Percentiles rank a stretch among this genome's conserved stretches.
phyloP scores from a whole-genome alignment of 1,140 invertebrate species.

The Ectropis grisescens region DNA sequence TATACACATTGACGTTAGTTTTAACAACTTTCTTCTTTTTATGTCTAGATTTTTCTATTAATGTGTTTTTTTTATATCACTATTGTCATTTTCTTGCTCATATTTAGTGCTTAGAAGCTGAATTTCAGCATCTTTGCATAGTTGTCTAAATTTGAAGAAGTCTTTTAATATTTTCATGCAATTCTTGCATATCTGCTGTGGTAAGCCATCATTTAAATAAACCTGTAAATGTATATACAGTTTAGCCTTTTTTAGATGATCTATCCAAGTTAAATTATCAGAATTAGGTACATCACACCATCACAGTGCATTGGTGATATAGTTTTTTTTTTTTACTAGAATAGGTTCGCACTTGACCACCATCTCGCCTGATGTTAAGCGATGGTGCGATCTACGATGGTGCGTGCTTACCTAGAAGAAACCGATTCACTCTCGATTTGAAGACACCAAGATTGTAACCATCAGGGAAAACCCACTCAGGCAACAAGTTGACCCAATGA shows the following conservation, averaged over 20 bases:
- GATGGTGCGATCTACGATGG: no score
- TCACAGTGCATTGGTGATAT: neutral
- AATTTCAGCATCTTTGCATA: conserved; percentile 11
- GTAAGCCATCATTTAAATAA: conserved; percentile 34
- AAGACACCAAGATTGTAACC: no score
- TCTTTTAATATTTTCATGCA: conserved; percentile 10
- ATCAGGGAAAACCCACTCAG: no score
- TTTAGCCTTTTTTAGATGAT: neutral
- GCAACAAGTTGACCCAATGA: no score
- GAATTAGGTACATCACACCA: neutral
- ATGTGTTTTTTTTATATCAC: neutral
- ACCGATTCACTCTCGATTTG: no score
- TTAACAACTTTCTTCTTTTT: no score
- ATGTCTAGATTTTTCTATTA: no score
- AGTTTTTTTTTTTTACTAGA: neutral
- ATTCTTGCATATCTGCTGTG: conserved; percentile 18
- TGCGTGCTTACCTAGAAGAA: no score
- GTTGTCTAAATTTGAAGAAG: conserved; percentile 13
- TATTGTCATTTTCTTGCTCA: neutral
- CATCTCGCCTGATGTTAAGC: no score
- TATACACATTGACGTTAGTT: no score
- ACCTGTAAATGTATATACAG: conserved; percentile 17
- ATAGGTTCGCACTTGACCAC: no score
- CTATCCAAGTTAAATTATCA: neutral
- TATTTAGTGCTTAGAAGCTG: conserved; percentile 6